phyloP scores from a whole-genome alignment of 2,797 vertebrate genomes.

The Sebastiscus albofasciatus region DNA sequence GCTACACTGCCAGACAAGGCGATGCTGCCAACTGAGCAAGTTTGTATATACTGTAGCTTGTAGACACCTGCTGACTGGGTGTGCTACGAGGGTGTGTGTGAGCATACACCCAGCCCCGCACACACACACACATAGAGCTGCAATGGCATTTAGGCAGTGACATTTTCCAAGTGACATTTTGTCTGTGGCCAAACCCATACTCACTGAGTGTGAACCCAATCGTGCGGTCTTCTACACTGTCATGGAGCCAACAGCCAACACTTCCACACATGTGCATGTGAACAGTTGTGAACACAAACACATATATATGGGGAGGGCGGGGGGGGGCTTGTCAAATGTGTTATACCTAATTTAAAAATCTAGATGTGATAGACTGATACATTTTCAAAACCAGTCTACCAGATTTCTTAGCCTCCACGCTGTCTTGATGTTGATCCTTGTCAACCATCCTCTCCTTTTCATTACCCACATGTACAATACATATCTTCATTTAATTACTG shows the following conservation, averaged over 20 bases:
- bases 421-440: neutral
- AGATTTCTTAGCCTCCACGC: neutral
- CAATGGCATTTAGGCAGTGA: constrained; percentile 81
- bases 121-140: constrained; percentile 28
- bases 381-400: neutral
- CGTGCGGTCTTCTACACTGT: constrained; percentile 38
- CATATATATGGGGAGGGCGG: too few relatives aligned
- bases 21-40: constrained; percentile 29
- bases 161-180: constrained; percentile 85
- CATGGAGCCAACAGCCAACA: constrained; percentile 32
- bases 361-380: neutral
- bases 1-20: constrained; percentile 13
- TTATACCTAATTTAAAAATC: neutral
- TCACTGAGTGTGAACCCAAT: constrained; percentile 70
- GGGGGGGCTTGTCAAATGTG: neutral
- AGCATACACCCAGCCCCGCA: neutral
- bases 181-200: constrained; percentile 73
- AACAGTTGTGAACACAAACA: neutral
- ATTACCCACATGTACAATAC: neutral
- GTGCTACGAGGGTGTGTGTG: neutral
- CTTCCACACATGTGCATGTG: neutral
- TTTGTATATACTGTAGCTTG: constrained; percentile 31
- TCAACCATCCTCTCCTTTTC: neutral
- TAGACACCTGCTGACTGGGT: constrained; percentile 32
- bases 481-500: neutral